Base-by-base conservation (phyloP, 2,888 invertebrate species). In the Dasypolia templi region DNA sequence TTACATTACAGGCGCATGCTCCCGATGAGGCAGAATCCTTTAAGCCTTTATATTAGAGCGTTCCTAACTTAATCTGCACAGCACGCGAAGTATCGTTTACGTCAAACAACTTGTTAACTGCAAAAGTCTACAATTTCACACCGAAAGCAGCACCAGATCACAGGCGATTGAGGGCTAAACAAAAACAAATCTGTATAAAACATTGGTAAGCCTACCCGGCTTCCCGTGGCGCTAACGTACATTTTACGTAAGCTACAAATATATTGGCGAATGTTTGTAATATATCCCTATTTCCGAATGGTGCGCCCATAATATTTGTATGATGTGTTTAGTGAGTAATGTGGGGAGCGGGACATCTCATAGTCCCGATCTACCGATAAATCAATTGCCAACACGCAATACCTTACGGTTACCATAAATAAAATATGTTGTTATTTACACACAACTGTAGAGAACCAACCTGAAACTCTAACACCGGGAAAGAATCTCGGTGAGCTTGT, bases 251-350 rank as follows among this genome's bases (percentile, higher is more conserved):
- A 64, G 81, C 81, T 74, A 80, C 90, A 86, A 88, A 89, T 85
- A 88, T 88, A 90, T 90, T 91, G 77, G 77, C 66, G 59, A 76
- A 49, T 39, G 46, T 70, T 64, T 67, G 82, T 76, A 70, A 85
- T 91, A 91, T 89, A 91, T 91, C 87, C 86, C 87, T 89, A 91
- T 92, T 90, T 91, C 90, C 89, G 85, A 85, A 81, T 88, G 87
- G 87, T 74, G 83, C 86, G 85, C 87, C 89, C 90, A 85, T 88
- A 90, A 92, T 91, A 90, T 89, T 89, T 90, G 88, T 91, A 90
- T 92, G 92, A 93, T 90, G 89, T 91, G 91, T 92, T 93, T 91
- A 91, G 92, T 94, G 91, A 94, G 89, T 94, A 94, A 94, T 93
- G 94, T 90, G 90, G 88, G 89, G 89, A 89, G 89, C 88, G 93